These are phyloP conservation scores for Cichladusa arquata DNA, from an alignment of 2,113 vertebrate genomes.

Conservation along the genomic window DNA sequence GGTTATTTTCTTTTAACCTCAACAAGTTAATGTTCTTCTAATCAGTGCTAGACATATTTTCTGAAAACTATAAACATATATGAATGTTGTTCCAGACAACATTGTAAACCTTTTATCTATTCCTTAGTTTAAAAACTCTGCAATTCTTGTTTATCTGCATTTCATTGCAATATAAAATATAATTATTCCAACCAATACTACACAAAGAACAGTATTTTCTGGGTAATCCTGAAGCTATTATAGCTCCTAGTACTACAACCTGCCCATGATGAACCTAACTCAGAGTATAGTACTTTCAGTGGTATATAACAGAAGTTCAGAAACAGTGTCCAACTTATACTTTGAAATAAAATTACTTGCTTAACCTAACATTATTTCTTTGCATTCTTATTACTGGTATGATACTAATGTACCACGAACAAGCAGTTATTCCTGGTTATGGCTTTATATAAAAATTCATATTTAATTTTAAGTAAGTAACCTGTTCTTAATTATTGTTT, in stretches of 20 bases:
- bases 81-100: not conserved
- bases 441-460: not conserved
- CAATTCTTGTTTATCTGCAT: not conserved
- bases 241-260: not conserved
- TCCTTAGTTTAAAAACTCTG: not conserved
- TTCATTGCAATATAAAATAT: not conserved
- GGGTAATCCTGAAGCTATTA: not conserved
- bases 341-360: not conserved
- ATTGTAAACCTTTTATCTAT: not conserved
- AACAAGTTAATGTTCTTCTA: not conserved
- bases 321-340: not conserved
- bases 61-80: not conserved
- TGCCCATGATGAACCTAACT: not conserved
- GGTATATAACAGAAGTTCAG: not conserved
- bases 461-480: not conserved
- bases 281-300: not conserved
- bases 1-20: not conserved
- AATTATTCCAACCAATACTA: not conserved
- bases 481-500: not conserved
- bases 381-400: not conserved
- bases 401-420: not conserved
- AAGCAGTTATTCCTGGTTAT: not conserved
- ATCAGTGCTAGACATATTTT: not conserved
- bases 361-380: not conserved
- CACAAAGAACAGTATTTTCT: not conserved